Conservation (phyloP, 2,888 invertebrate species). For the Dicycla oo region DNA sequence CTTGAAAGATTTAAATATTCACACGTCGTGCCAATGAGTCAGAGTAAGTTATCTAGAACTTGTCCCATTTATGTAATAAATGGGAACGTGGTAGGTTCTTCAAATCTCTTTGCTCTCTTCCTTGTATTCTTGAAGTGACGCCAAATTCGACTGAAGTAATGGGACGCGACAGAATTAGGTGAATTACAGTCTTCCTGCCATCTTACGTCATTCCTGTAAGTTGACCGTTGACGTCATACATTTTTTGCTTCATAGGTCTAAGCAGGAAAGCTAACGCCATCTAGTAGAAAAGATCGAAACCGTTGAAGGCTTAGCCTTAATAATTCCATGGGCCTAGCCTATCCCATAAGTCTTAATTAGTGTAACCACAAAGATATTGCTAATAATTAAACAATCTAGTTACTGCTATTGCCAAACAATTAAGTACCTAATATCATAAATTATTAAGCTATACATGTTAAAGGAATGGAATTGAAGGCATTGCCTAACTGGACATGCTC, state of each 20-base stretch:
- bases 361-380: background rate
- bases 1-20: constrained; percentile 53
- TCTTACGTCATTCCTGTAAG: constrained; percentile 50
- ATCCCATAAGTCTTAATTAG: constrained; percentile 2
- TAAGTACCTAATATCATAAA: background rate
- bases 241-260: constrained; percentile 17
- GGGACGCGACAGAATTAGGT: constrained; percentile 42
- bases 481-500: background rate
- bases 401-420: constrained; percentile 1
- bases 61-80: constrained; percentile 53
- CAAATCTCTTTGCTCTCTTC: constrained; percentile 35
- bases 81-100: constrained; percentile 42
- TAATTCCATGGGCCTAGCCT: background rate
- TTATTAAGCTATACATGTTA: background rate
- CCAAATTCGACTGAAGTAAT: constrained; percentile 51
- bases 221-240: constrained; percentile 41
- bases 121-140: constrained; percentile 56
- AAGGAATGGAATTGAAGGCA: constrained; percentile 7
- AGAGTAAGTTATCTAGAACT: constrained; percentile 41
- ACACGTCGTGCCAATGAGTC: constrained; percentile 56
- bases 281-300: constrained; percentile 14
- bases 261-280: constrained; percentile 35
- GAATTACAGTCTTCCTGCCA: constrained; percentile 47
- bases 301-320: background rate
- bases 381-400: constrained; percentile 12